These are phyloP conservation scores for Anarsia innoxiella DNA, from an alignment of 2,888 invertebrate genomes.

Conservation along the genomic window DNA sequence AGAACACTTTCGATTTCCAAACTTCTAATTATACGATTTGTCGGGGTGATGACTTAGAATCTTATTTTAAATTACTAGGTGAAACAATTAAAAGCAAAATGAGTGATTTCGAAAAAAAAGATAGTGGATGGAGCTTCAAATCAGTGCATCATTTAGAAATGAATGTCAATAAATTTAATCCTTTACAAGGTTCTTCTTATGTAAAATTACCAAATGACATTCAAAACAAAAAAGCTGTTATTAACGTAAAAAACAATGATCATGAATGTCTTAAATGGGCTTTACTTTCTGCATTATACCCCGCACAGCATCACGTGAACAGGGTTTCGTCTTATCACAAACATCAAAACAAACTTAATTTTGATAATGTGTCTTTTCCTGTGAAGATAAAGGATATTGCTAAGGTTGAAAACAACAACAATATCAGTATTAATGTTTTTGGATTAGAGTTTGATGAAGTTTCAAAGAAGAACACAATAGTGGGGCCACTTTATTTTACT, in stretches of 20 bases:
- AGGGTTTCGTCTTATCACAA: not conserved
- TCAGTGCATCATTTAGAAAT: slow-evolving; percentile 20
- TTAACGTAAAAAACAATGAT: slow-evolving; percentile 25
- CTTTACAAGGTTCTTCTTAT: slow-evolving; percentile 19
- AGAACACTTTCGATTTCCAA: no score
- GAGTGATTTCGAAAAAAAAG: no score
- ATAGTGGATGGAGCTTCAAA: slow-evolving; percentile 22
- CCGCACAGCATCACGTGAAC: no score
- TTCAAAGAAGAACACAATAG: not conserved
- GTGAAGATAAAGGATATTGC: not conserved
- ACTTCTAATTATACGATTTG: no score
- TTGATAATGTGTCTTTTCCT: not conserved
- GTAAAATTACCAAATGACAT: slow-evolving; percentile 12
- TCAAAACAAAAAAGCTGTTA: slow-evolving; percentile 21
- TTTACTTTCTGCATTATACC: slow-evolving; percentile 23
- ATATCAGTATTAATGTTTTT: no score
- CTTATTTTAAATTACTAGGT: no score
- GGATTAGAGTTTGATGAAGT: not conserved
- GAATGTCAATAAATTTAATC: slow-evolving; percentile 23
- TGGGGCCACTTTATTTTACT: not conserved
- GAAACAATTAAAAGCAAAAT: no score
- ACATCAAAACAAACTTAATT: not conserved
- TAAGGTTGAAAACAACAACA: not conserved
- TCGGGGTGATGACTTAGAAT: no score
- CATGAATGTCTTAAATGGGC: slow-evolving; percentile 23